Evolutionary conservation across 2,888 invertebrate species (phyloP).

Genomic region (Heliconius sara): DNA sequence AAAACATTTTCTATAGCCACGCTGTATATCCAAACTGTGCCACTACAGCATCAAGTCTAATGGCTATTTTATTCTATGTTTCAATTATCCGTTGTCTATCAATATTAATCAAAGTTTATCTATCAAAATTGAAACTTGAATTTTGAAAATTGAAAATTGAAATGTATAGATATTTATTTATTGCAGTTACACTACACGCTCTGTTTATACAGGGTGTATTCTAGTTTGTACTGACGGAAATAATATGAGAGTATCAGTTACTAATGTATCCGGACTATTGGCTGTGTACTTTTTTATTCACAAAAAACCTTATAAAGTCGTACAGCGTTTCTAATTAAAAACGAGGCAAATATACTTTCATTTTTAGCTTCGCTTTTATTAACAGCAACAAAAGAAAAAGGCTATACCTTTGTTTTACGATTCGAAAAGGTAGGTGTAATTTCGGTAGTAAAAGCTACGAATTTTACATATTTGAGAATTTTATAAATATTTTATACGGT

Average conservation of each 20-base stretch:
- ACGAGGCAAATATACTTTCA: slow-evolving; percentile 14
- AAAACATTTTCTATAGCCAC: neutral
- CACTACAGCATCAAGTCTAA: neutral
- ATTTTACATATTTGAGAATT: slow-evolving; percentile 18
- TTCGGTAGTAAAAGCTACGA: slow-evolving; percentile 21
- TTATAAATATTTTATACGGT: slow-evolving; percentile 18
- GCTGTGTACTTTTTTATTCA: neutral
- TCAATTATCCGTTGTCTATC: neutral
- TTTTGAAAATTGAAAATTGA: neutral
- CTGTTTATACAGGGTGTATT: slow-evolving; percentile 16
- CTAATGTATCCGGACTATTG: slow-evolving; percentile 18
- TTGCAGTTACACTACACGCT: neutral
- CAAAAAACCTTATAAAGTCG: slow-evolving; percentile 6
- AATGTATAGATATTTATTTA: neutral
- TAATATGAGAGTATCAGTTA: slow-evolving; percentile 23
- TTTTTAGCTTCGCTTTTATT: slow-evolving; percentile 29
- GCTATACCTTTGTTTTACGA: slow-evolving; percentile 31
- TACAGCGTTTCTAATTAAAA: slow-evolving; percentile 34
- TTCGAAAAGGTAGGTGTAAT: slow-evolving; percentile 24
- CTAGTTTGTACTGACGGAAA: slow-evolving; percentile 12
- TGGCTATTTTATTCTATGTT: neutral
- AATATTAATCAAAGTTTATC: neutral
- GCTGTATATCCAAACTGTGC: too few relatives aligned
- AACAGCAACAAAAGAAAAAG: slow-evolving; percentile 33
- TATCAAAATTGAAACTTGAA: neutral